phyloP scores from a whole-genome alignment of 1,140 invertebrate species.

The Penaeus chinensis region DNA sequence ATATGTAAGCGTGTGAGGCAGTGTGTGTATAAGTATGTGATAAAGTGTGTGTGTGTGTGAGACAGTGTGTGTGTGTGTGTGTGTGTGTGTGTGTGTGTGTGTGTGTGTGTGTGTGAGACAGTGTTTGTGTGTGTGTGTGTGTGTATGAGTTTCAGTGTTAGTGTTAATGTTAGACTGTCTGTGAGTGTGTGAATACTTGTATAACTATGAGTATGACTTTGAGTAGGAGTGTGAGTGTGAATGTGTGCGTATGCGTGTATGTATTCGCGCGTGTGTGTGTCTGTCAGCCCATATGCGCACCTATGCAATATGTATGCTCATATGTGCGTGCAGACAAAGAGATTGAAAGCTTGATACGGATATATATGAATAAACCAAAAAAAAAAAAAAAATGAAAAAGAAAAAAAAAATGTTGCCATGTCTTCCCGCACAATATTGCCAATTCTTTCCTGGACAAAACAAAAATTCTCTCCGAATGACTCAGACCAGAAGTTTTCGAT shows the following conservation, averaged over 20 bases:
- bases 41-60: slow-evolving; percentile 9
- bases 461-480: too few species aligned
- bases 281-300: not conserved
- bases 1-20: not conserved
- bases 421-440: too few species aligned
- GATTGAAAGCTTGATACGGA: slow-evolving; percentile 4
- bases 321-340: not conserved
- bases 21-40: slow-evolving; percentile 1
- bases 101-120: not conserved
- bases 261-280: not conserved
- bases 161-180: not conserved
- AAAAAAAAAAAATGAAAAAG: too few species aligned
- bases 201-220: slow-evolving; percentile 15
- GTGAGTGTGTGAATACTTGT: not conserved
- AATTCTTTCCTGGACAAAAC: too few species aligned
- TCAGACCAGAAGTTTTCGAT: too few species aligned
- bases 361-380: slow-evolving; percentile 22
- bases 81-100: slow-evolving; percentile 1
- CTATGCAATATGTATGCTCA: not conserved
- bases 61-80: slow-evolving; percentile 1
- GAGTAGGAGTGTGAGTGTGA: not conserved
- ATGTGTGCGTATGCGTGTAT: slow-evolving; percentile 9
- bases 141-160: not conserved
- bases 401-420: too few species aligned
- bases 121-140: not conserved